Evolutionary conservation across 2,888 invertebrate species (phyloP).

Genomic region (Hypolimnas misippus): DNA sequence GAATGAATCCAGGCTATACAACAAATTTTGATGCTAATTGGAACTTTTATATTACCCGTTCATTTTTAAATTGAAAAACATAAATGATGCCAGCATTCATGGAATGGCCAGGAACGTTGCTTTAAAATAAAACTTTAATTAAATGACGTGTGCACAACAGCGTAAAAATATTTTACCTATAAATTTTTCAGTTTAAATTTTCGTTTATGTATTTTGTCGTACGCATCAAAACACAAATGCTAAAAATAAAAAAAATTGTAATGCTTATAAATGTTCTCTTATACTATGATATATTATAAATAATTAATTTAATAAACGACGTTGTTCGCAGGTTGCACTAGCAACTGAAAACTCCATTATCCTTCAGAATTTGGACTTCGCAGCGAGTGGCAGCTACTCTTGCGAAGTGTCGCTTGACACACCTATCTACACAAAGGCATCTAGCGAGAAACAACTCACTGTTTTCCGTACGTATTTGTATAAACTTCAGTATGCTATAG

Average conservation of each 20-base stretch:
- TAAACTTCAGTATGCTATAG: neutral
- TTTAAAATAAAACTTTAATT: neutral
- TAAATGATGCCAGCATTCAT: neutral
- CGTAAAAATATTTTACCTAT: neutral
- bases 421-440: conserved; percentile 89
- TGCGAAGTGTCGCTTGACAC: conserved; percentile 90
- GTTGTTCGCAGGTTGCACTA: conserved; percentile 84
- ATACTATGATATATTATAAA: too few species aligned
- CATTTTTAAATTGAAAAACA: conserved; percentile 7
- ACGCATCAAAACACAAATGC: too few species aligned
- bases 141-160: neutral
- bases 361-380: conserved; percentile 88
- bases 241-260: too few species aligned
- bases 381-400: conserved; percentile 88
- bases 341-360: conserved; percentile 88
- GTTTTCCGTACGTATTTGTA: conserved; percentile 87
- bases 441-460: conserved; percentile 87
- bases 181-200: neutral
- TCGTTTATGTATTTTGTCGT: too few species aligned
- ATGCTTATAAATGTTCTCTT: too few species aligned
- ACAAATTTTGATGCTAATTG: conserved; percentile 17
- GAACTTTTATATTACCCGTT: conserved; percentile 7
- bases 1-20: conserved; percentile 31
- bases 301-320: conserved; percentile 3
- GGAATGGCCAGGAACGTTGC: neutral